Base-by-base conservation (phyloP, 2,113 vertebrate species). In the Hipposideros armiger region DNA sequence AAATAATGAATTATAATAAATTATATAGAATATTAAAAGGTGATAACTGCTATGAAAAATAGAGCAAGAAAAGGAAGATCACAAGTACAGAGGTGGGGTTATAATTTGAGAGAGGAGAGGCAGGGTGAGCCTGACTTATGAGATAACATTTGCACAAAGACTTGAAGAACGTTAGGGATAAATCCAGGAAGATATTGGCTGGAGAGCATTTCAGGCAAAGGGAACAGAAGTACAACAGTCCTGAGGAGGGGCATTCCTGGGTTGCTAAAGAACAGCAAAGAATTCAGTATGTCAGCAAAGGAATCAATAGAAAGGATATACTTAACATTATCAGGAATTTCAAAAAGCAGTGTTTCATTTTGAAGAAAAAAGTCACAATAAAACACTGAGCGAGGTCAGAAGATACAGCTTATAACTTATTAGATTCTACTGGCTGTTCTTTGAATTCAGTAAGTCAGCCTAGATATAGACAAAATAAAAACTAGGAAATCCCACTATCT, bases 321-420 rank as follows among this genome's bases (percentile, higher is more conserved):
- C 56, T n/a, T 74, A 92, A 19, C n/a, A 76, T 81, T 15, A 87
- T 42, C 50, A 70, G 26, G 58, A 82, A 30, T 62, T 45, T 82
- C 62, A n/a, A 69, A 62, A 94, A 87, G 2, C 17, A 10, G 47
- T 64, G 40, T n/a, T 88, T 64, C 80, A 78, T n/a, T 69, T 30
- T 64, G 14, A 97, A 80, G 20, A 91, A 92, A 28, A 77, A 90
- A 81, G 28, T 92, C 62, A 82, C 28, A 91, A 26, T 62, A 92
- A 94, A 47, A 28, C 47, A 77, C 82, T 70, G 24, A 96, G 56
- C 81, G 95, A 84, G n/a, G 36, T 66, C 42, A 87, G 73, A 88
- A 97, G 56, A 89, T 54, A 81, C 1, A 54, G 64, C 4, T 91
- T 82, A 85, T 40, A 54, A 82, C 66, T 45, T 72, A 42, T 64